Conservation (phyloP, 2,888 invertebrate genomes). For the Nebria salina region DNA sequence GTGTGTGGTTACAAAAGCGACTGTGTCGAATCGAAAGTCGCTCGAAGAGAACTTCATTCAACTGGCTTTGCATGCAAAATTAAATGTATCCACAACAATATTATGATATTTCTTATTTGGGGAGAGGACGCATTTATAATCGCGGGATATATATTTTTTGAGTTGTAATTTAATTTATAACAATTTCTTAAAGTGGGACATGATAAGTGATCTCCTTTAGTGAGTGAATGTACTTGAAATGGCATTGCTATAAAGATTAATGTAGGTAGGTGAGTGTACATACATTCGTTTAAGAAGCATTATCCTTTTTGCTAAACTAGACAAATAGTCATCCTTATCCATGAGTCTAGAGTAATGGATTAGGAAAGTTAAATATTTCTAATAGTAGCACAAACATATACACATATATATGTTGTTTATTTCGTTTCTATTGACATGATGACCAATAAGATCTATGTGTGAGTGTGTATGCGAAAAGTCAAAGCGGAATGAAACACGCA, state of each 20-base stretch:
- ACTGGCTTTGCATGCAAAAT: too few relatives aligned
- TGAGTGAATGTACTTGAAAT: background rate
- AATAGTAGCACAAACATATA: background rate
- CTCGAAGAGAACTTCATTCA: too few relatives aligned
- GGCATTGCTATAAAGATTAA: background rate
- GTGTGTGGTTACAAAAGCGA: background rate
- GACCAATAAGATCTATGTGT: background rate
- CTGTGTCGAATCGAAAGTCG: background rate
- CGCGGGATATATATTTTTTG: too few relatives aligned
- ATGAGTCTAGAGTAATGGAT: background rate
- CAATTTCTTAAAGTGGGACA: too few relatives aligned
- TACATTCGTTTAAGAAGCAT: too few relatives aligned
- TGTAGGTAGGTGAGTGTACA: background rate
- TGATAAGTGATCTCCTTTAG: background rate
- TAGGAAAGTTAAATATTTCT: background rate
- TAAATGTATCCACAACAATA: too few relatives aligned
- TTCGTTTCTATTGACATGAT: background rate
- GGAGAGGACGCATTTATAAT: too few relatives aligned
- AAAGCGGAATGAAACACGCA: background rate
- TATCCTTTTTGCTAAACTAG: background rate
- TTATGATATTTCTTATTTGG: too few relatives aligned
- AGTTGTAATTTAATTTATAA: too few relatives aligned
- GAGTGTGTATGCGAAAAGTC: background rate
- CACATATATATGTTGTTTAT: slow-evolving; percentile 2
- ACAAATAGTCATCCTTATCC: background rate